Evolutionary conservation across 2,888 invertebrate species (phyloP).

Genomic region (Papilio protenor): DNA sequence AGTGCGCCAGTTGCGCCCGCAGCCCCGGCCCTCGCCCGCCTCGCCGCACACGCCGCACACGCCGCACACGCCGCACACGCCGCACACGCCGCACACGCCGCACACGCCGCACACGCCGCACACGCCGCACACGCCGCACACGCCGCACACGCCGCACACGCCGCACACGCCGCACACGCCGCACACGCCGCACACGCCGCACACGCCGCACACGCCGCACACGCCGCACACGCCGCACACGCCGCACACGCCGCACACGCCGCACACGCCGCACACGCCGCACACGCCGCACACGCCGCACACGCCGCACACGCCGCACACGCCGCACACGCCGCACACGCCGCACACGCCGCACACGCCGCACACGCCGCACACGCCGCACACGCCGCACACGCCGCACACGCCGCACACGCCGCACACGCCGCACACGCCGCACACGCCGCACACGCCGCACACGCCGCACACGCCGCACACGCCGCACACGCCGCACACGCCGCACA

Average conservation of each 20-base stretch:
- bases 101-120: slow-evolving; percentile 70
- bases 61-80: slow-evolving; percentile 70
- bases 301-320: slow-evolving; percentile 73
- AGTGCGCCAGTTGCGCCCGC: slow-evolving; percentile 86
- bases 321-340: slow-evolving; percentile 69
- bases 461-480: slow-evolving; percentile 73
- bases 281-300: slow-evolving; percentile 74
- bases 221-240: slow-evolving; percentile 72
- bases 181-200: slow-evolving; percentile 73
- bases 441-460: slow-evolving; percentile 72
- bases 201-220: slow-evolving; percentile 73
- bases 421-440: slow-evolving; percentile 72
- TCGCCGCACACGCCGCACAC: slow-evolving; percentile 77
- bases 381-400: slow-evolving; percentile 71
- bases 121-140: slow-evolving; percentile 76
- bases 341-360: slow-evolving; percentile 76
- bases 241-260: slow-evolving; percentile 73
- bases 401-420: slow-evolving; percentile 75
- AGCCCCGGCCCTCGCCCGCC: slow-evolving; percentile 81
- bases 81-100: slow-evolving; percentile 72
- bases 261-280: slow-evolving; percentile 71
- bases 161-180: slow-evolving; percentile 72
- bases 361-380: slow-evolving; percentile 72
- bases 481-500: slow-evolving; percentile 69
- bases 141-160: slow-evolving; percentile 73